Percentiles rank a stretch among this genome's conserved stretches.
Conservation (phyloP, 1,140 invertebrate genomes). For the Caenorhabditis briggsae region DNA sequence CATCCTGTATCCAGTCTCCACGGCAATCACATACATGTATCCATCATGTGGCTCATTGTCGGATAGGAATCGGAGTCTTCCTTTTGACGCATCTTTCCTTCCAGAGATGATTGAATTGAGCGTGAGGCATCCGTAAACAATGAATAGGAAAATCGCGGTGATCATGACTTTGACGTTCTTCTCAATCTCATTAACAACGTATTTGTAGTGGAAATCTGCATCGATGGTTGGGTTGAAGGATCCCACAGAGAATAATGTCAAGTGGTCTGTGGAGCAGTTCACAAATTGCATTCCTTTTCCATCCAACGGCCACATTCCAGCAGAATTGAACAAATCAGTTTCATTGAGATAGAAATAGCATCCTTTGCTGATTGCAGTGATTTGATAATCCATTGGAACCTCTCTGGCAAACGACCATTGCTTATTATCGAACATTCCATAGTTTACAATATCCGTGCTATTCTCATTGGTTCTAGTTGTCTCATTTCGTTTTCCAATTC, state of each 20-base stretch:
- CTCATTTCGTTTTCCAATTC: constrained; percentile 57
- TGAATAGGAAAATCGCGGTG: constrained; percentile 14
- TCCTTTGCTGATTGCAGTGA: constrained; percentile 62
- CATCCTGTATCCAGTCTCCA: constrained; percentile 80
- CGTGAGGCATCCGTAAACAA: constrained; percentile 21
- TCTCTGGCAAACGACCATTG: constrained; percentile 43
- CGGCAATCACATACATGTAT: constrained; percentile 81
- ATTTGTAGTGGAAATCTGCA: constrained; percentile 61
- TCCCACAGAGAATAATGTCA: constrained; percentile 66
- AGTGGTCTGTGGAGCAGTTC: constrained; percentile 55
- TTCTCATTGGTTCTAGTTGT: background rate
- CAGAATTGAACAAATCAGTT: constrained; percentile 51
- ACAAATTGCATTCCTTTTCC: constrained; percentile 46
- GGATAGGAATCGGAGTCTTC: constrained; percentile 77
- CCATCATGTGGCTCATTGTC: constrained; percentile 80
- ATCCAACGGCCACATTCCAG: constrained; percentile 13
- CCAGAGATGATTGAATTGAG: constrained; percentile 8
- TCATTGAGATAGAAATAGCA: constrained; percentile 59
- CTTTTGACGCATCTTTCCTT: constrained; percentile 15
- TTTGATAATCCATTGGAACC: constrained; percentile 57
- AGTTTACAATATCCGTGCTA: constrained; percentile 35
- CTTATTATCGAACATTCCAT: background rate
- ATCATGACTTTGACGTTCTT: constrained; percentile 32
- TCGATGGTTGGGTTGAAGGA: constrained; percentile 62
- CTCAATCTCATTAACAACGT: constrained; percentile 39